A percentile compares a stretch with the other conserved stretches of the same genome.
These are phyloP conservation scores for Lineus longissimus DNA, from an alignment of 1,140 invertebrate genomes.

Conservation along the genomic window DNA sequence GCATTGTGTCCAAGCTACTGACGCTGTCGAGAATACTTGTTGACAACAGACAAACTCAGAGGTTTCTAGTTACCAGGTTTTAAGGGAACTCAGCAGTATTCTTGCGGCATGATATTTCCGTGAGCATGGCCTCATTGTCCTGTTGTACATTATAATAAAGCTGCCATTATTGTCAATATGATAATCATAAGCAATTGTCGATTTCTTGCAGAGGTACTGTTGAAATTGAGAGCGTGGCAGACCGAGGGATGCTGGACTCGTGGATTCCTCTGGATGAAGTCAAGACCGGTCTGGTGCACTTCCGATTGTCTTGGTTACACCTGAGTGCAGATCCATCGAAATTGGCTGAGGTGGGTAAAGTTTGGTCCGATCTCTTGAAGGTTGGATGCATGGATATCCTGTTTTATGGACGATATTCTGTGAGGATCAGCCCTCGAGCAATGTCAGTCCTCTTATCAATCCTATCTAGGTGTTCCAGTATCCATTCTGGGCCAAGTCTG, in stretches of 20 bases:
- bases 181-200: not conserved
- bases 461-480: too few relatives aligned
- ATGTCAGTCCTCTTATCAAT: too few relatives aligned
- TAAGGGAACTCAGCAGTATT: too few relatives aligned
- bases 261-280: slow-evolving; percentile 91
- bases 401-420: slow-evolving; percentile 16
- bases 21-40: too few relatives aligned
- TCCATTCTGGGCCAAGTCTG: too few relatives aligned
- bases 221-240: slow-evolving; percentile 14
- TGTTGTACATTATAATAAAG: too few relatives aligned
- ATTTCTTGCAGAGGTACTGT: slow-evolving; percentile 8
- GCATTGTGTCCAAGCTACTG: too few relatives aligned
- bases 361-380: not conserved
- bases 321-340: slow-evolving; percentile 69
- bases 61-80: too few relatives aligned
- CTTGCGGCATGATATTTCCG: too few relatives aligned
- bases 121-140: too few relatives aligned
- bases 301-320: slow-evolving; percentile 81
- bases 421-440: not conserved
- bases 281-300: slow-evolving; percentile 85
- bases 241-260: slow-evolving; percentile 55
- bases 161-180: not conserved
- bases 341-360: slow-evolving; percentile 68
- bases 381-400: slow-evolving; percentile 14
- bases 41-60: too few relatives aligned